phyloP scores from a whole-genome alignment of 2,113 vertebrate species.

The Cheirogaleus medius region DNA sequence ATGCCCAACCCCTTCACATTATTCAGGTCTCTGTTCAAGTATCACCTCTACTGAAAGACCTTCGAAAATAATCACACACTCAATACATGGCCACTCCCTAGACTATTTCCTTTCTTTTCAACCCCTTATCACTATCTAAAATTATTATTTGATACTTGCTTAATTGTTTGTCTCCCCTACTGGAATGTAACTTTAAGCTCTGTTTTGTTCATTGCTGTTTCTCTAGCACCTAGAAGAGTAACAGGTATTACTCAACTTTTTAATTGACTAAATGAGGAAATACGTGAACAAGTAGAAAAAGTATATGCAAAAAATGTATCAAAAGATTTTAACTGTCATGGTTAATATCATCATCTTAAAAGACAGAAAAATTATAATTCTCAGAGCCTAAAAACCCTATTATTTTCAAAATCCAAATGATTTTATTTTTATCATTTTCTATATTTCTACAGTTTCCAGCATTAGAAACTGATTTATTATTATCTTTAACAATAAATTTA shows the following conservation, averaged over 20 bases:
- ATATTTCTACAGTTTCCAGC: too few species aligned
- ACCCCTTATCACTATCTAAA: neutral
- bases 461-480: neutral
- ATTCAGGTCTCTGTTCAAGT: neutral
- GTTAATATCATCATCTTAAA: neutral
- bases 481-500: neutral
- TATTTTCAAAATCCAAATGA: neutral
- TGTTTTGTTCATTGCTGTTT: neutral
- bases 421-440: neutral
- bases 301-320: neutral
- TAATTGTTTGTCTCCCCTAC: neutral
- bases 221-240: neutral
- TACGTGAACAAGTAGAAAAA: neutral
- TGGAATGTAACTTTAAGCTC: neutral
- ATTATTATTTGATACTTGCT: neutral
- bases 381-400: neutral
- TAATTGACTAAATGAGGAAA: conserved; percentile 9
- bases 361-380: neutral
- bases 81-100: neutral
- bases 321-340: neutral
- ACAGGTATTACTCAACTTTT: neutral
- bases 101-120: neutral
- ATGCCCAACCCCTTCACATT: neutral
- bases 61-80: neutral
- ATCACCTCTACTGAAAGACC: neutral